Evolutionary conservation across 2,888 invertebrate genomes (phyloP).

Genomic region (Spilosoma lubricipeda): DNA sequence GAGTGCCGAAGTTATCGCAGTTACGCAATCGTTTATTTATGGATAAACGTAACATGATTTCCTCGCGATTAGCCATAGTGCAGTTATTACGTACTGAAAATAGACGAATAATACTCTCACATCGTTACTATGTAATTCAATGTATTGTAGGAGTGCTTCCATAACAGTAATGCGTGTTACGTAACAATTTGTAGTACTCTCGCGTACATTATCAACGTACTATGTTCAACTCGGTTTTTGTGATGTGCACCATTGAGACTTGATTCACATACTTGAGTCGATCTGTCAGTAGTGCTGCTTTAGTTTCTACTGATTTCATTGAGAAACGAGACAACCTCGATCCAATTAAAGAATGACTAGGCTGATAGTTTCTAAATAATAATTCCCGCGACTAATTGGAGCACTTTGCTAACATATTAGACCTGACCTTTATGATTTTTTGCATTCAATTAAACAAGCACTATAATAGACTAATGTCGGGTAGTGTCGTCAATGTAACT

Average conservation of each 20-base stretch:
- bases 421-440: background rate
- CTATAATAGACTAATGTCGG: background rate
- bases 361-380: background rate
- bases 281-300: background rate
- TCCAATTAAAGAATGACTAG: background rate
- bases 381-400: background rate
- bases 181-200: slow-evolving; percentile 66
- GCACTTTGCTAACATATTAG: background rate
- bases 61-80: slow-evolving; percentile 63
- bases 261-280: slow-evolving; percentile 1
- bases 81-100: slow-evolving; percentile 56
- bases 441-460: background rate
- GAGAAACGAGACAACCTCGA: background rate
- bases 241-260: slow-evolving; percentile 34
- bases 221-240: slow-evolving; percentile 52
- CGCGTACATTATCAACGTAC: slow-evolving; percentile 52
- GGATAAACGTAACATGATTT: slow-evolving; percentile 47
- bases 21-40: slow-evolving; percentile 46
- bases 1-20: slow-evolving; percentile 47
- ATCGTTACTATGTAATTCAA: slow-evolving; percentile 60
- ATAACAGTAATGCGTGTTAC: slow-evolving; percentile 68
- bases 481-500: background rate
- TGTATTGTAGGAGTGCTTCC: slow-evolving; percentile 71
- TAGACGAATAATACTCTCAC: slow-evolving; percentile 65
- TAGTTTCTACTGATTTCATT: background rate